phyloP scores from a whole-genome alignment of 2,797 vertebrate species.

The Phalanger gymnotis region DNA sequence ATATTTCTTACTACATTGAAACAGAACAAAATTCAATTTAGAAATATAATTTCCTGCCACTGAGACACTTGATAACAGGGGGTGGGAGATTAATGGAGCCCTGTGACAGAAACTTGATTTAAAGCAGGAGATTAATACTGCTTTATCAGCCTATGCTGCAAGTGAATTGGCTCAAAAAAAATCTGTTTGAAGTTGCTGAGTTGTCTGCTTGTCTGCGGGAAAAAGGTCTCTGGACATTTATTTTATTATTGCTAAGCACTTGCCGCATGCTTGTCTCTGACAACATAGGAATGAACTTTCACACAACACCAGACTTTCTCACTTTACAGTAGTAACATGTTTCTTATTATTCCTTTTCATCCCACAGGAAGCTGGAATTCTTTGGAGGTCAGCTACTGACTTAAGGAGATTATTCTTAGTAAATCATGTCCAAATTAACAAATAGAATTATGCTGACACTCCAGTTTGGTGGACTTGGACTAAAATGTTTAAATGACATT shows the following conservation, averaged over 20 bases:
- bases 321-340: conserved; percentile 76
- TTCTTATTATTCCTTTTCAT: conserved; percentile 81
- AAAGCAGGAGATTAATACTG: conserved; percentile 83
- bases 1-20: conserved; percentile 81
- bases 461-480: conserved; percentile 72
- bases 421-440: conserved; percentile 80
- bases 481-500: conserved; percentile 69
- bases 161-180: conserved; percentile 79
- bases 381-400: conserved; percentile 72
- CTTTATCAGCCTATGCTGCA: conserved; percentile 77
- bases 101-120: conserved; percentile 84
- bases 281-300: conserved; percentile 68
- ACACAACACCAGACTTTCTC: conserved; percentile 65
- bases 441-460: conserved; percentile 71
- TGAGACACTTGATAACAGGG: conserved; percentile 81
- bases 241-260: conserved; percentile 79
- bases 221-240: conserved; percentile 80
- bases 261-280: conserved; percentile 72
- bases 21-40: conserved; percentile 85
- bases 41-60: conserved; percentile 84
- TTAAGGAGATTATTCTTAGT: conserved; percentile 74
- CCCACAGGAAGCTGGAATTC: conserved; percentile 74
- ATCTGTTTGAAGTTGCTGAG: conserved; percentile 84
- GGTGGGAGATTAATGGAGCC: conserved; percentile 82
- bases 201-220: conserved; percentile 75